Percentiles rank a stretch among this genome's conserved stretches.
phyloP scores from a whole-genome alignment of 53 echinoderm and acorn worm species.

The Zoroaster sp. region DNA sequence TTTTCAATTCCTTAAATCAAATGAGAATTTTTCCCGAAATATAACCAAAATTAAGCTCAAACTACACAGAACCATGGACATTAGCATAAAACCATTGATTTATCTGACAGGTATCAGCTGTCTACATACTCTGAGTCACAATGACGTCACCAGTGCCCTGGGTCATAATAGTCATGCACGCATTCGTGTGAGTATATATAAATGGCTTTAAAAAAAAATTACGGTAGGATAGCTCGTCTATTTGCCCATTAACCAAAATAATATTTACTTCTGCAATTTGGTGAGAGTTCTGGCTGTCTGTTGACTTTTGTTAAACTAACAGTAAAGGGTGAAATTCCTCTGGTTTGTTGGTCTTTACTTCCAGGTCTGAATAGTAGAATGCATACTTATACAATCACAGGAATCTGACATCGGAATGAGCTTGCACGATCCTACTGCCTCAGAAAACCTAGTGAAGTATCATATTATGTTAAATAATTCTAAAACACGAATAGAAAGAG shows the following conservation, averaged over 20 bases:
- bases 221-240: not conserved
- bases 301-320: not conserved
- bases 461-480: not conserved
- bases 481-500: not conserved
- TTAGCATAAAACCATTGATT: not conserved
- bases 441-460: not conserved
- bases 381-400: not conserved
- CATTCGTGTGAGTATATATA: not conserved
- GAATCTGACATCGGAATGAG: not conserved
- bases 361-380: not conserved
- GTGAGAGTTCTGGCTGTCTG: not conserved
- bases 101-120: not conserved
- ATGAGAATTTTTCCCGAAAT: too few relatives aligned
- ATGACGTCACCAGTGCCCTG: not conserved
- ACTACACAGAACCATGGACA: not conserved
- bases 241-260: not conserved
- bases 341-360: not conserved
- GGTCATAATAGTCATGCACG: not conserved
- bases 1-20: too few relatives aligned
- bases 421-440: not conserved
- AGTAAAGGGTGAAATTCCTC: not conserved
- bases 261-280: not conserved
- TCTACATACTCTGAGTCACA: conserved; percentile 2
- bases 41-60: too few relatives aligned
- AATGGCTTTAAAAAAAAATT: not conserved